Conservation (phyloP, 2,888 invertebrate species). For the Eupeodes latifasciatus region DNA sequence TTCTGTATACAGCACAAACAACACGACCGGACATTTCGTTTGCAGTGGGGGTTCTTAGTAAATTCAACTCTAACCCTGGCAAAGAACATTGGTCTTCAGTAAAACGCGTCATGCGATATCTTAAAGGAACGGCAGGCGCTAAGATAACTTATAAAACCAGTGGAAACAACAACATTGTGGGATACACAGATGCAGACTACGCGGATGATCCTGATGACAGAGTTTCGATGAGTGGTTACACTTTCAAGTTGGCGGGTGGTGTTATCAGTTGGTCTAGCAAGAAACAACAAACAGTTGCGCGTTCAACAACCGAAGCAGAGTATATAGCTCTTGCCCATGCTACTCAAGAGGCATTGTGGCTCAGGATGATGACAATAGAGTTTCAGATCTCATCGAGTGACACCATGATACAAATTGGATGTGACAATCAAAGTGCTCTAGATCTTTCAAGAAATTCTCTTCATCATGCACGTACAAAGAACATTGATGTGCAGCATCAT, state of each 20-base stretch:
- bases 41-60: constrained; percentile 41
- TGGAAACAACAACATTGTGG: constrained; percentile 25
- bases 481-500: constrained; percentile 41
- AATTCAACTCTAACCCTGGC: constrained; percentile 42
- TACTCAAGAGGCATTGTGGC: constrained; percentile 23
- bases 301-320: no score
- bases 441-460: constrained; percentile 40
- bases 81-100: constrained; percentile 48
- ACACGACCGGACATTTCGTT: constrained; percentile 45
- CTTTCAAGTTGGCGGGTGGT: no score
- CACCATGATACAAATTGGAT: constrained; percentile 21
- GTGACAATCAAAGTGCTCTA: constrained; percentile 44
- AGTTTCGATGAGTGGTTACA: neutral
- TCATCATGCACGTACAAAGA: constrained; percentile 29
- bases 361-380: constrained; percentile 20
- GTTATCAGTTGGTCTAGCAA: no score
- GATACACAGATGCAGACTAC: constrained; percentile 29
- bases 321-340: no score
- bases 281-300: no score
- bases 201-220: constrained; percentile 26
- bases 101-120: constrained; percentile 45
- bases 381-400: constrained; percentile 32
- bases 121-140: constrained; percentile 9
- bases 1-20: constrained; percentile 29
- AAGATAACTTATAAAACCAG: constrained; percentile 26